A percentile compares a stretch with the other conserved stretches of the same genome.
phyloP scores from a whole-genome alignment of 1,140 invertebrate species.

The Drosophila lacertosa region DNA sequence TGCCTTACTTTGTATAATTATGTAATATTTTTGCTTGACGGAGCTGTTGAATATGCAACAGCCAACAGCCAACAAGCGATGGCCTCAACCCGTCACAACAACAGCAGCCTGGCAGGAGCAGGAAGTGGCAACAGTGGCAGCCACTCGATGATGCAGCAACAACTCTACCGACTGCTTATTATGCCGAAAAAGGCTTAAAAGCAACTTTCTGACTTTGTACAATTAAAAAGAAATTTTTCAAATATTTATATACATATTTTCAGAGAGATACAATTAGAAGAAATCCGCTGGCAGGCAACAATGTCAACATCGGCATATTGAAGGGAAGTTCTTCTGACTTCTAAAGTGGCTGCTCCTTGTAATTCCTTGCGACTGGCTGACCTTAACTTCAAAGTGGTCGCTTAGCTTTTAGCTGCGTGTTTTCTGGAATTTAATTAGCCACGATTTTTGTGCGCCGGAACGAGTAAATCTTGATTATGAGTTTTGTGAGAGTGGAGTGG shows the following conservation, averaged over 20 bases:
- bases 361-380: conserved; percentile 17
- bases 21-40: conserved; percentile 70
- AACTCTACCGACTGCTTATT: conserved; percentile 42
- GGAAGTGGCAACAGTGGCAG: conserved; percentile 21
- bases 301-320: conserved; percentile 38
- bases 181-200: conserved; percentile 62
- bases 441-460: conserved; percentile 20
- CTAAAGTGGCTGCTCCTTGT: neutral
- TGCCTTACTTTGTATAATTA: conserved; percentile 70
- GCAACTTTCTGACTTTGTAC: conserved; percentile 76
- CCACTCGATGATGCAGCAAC: conserved; percentile 37
- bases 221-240: conserved; percentile 80
- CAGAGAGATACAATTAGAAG: conserved; percentile 36
- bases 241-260: conserved; percentile 69
- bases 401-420: conserved; percentile 10
- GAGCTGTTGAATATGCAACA: conserved; percentile 70
- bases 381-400: conserved; percentile 41
- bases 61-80: conserved; percentile 9
- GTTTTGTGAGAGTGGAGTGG: conserved; percentile 2
- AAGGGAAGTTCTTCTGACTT: conserved; percentile 13
- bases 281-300: conserved; percentile 12
- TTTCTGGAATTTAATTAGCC: conserved; percentile 65
- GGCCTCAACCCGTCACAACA: neutral
- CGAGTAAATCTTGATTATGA: conserved; percentile 25
- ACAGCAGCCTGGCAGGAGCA: conserved; percentile 19